Base-by-base conservation (phyloP, 2,797 vertebrate genomes). In the Syngnathus acus region DNA sequence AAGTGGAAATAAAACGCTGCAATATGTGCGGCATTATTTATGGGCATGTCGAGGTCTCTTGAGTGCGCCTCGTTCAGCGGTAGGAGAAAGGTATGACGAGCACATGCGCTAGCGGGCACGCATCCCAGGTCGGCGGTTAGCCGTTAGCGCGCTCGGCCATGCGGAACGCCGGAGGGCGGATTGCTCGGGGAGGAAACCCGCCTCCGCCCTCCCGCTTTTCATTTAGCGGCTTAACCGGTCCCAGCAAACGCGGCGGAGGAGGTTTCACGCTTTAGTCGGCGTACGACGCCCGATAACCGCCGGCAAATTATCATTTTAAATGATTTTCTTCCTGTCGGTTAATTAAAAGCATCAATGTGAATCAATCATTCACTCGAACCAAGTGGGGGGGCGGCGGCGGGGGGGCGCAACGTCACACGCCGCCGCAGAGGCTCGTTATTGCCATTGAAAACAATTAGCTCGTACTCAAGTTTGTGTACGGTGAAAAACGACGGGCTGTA, bases 181-280 rank as follows among this genome's bases (percentile, higher is more conserved):
- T 88, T 88, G 85, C 81, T 85, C 55, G 50, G 80, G 83, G 87
- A 88, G 78, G 68, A 79, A 9, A 32, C 32, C 60, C 19, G 6
- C 42, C 59, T 45, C 42, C 42, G n/a, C 42, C 76, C 79, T 83
- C 74, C 81, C 79, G 73, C 80, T 88, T 88, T 90, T 87, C 86
- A 91, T 89, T 90, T 86, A 80, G 76, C 80, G 69, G 82, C 85
- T 88, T 89, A 89, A 84, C 89, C 84, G 89, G 83, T 82, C 82
- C 69, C 80, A 68, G 71, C 77, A 68, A 77, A 73, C 81, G 76
- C 67, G 59, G 50, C 3, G 78, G 63, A 65, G 71, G 51, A 72
- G 73, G 81, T 9, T 71, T 74, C 78, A 68, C 74, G 72, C 45
- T 73, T 72, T n/a, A 73, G 69, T 72, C 68, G 69, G 66, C 68